Percentiles rank a stretch among this genome's conserved stretches.
These are phyloP conservation scores for Psilopsiagon aurifrons DNA, from an alignment of 2,113 vertebrate genomes.

Conservation along the genomic window DNA sequence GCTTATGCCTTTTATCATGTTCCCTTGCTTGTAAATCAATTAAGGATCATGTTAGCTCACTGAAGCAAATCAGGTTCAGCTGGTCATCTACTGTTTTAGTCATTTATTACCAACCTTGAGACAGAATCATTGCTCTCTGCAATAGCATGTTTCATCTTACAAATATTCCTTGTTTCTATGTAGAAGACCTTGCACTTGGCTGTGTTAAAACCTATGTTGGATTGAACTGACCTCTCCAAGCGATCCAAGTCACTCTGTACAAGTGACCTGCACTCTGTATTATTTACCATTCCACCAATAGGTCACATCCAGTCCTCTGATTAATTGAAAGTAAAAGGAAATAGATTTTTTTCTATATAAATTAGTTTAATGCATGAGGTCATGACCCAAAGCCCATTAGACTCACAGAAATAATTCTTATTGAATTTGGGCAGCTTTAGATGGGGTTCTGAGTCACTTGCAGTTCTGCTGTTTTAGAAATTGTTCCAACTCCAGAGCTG, in stretches of 20 bases:
- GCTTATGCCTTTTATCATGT: background rate
- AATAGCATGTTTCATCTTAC: background rate
- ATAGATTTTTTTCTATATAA: slow-evolving; percentile 51
- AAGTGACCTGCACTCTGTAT: slow-evolving; percentile 21
- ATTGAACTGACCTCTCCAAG: slow-evolving; percentile 13
- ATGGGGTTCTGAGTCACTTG: background rate
- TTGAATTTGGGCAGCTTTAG: slow-evolving; percentile 15
- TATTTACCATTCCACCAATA: slow-evolving; percentile 61
- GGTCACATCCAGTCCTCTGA: background rate
- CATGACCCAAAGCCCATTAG: slow-evolving; percentile 52
- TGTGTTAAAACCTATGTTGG: slow-evolving; percentile 1
- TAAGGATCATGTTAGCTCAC: slow-evolving; percentile 26
- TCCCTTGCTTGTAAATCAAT: slow-evolving; percentile 20
- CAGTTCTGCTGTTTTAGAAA: slow-evolving; percentile 27
- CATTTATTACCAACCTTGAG: background rate
- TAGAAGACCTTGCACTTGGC: background rate
- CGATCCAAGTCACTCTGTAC: background rate
- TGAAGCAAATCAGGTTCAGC: slow-evolving; percentile 3
- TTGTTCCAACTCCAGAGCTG: background rate
- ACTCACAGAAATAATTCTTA: slow-evolving; percentile 23
- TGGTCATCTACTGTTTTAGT: background rate
- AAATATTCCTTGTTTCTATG: slow-evolving; percentile 21
- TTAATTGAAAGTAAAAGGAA: slow-evolving; percentile 61
- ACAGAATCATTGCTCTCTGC: background rate
- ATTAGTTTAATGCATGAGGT: slow-evolving; percentile 47